These are phyloP conservation scores for Coelopa pilipes DNA, from an alignment of 2,888 invertebrate species.

Conservation along the genomic window DNA sequence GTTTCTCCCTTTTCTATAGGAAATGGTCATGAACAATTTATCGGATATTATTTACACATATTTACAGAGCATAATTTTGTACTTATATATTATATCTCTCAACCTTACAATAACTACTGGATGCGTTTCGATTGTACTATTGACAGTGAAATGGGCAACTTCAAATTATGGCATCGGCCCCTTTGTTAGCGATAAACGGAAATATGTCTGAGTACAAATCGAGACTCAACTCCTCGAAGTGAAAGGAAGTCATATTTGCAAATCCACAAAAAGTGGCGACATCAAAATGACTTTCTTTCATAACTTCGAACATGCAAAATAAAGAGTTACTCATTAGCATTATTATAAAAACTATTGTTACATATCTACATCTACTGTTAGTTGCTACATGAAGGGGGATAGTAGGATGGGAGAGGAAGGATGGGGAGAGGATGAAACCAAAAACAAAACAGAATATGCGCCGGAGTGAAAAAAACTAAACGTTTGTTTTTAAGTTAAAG, in stretches of 20 bases:
- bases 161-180: no score
- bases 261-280: no score
- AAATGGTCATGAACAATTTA: not conserved
- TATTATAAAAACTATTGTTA: conserved; percentile 3
- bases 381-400: conserved; percentile 71
- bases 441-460: conserved; percentile 28
- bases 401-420: conserved; percentile 58
- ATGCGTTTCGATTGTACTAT: no score
- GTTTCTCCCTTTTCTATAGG: not conserved
- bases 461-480: conserved; percentile 23
- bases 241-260: no score
- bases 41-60: not conserved
- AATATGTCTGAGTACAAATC: no score
- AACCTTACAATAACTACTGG: no score
- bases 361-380: conserved; percentile 36
- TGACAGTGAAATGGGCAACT: no score
- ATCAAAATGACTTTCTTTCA: conserved; percentile 15
- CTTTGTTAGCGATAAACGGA: no score
- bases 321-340: conserved; percentile 1
- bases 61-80: not conserved
- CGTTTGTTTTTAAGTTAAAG: conserved; percentile 31
- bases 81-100: no score
- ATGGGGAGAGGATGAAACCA: conserved; percentile 42
- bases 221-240: no score
- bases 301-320: conserved; percentile 7